Percentiles rank a stretch among this genome's conserved stretches.
Conservation (phyloP, 2,113 vertebrate species). For the Sander vitreus region DNA sequence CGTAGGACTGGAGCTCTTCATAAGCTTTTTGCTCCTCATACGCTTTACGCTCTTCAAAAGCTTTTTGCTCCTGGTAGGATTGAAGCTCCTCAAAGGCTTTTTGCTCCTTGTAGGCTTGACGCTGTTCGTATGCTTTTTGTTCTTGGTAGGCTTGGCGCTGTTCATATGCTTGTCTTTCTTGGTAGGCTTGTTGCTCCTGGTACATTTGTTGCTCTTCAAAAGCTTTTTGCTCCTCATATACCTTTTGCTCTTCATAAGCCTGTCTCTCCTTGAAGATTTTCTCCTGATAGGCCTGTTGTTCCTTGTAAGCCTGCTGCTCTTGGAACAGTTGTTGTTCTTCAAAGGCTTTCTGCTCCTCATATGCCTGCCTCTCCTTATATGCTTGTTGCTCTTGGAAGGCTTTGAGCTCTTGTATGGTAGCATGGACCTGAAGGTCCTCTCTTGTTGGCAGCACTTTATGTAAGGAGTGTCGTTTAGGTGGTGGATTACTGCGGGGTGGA, state of each 20-base stretch:
- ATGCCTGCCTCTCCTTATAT: conserved; percentile 66
- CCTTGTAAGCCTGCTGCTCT: conserved; percentile 64
- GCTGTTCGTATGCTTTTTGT: conserved; percentile 63
- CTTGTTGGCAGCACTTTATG: conserved; percentile 81
- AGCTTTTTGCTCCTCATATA: conserved; percentile 66
- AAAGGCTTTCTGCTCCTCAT: conserved; percentile 73
- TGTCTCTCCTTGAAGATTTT: conserved; percentile 72
- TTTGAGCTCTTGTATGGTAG: conserved; percentile 78
- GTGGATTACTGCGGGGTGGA: conserved; percentile 83
- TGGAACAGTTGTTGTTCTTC: conserved; percentile 72
- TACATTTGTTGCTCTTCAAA: conserved; percentile 70
- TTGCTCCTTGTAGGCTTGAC: conserved; percentile 67
- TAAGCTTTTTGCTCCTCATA: conserved; percentile 68
- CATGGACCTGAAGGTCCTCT: conserved; percentile 79
- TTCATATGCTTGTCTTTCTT: conserved; percentile 65
- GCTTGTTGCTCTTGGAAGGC: conserved; percentile 72
- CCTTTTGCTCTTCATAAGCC: conserved; percentile 72
- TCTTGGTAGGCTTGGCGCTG: conserved; percentile 70
- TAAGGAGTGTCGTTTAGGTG: conserved; percentile 82
- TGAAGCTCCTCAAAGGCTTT: conserved; percentile 57
- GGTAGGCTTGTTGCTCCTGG: conserved; percentile 67
- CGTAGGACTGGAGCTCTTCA: conserved; percentile 60
- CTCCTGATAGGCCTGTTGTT: conserved; percentile 75
- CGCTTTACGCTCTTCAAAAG: conserved; percentile 59
- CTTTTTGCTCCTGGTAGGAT: conserved; percentile 57